Conservation (phyloP, 37 sponge, comb jelly and placozoan species). For the Geodia barretti region DNA sequence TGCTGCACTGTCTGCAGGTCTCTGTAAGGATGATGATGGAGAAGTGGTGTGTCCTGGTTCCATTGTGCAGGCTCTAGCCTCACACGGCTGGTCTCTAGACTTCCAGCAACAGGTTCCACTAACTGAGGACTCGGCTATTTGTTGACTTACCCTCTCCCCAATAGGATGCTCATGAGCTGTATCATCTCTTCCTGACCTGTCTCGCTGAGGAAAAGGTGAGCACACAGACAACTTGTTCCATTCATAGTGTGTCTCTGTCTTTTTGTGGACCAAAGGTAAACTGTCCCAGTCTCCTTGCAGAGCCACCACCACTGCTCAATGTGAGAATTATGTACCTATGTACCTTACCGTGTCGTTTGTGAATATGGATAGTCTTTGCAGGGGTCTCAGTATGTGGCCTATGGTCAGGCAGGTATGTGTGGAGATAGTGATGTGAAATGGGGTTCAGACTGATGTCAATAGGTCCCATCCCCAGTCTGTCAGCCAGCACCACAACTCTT, state of each 20-base stretch:
- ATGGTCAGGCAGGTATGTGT: background rate
- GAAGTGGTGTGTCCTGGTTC: conserved; percentile 19
- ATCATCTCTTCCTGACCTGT: conserved; percentile 67
- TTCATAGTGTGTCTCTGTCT: background rate
- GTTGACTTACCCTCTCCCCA: background rate
- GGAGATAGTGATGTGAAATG: no score
- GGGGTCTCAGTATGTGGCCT: no score
- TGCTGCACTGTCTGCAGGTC: conserved; percentile 2
- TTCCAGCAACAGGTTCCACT: conserved; percentile 67
- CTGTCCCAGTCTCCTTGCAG: background rate
- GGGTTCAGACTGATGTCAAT: background rate
- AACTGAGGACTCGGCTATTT: background rate
- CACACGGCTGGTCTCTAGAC: conserved; percentile 65
- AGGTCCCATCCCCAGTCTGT: conserved; percentile 1
- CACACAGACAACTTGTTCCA: background rate
- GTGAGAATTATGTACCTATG: no score
- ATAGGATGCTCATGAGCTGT: conserved; percentile 83
- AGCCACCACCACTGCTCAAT: background rate
- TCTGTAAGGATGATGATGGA: conserved; percentile 17
- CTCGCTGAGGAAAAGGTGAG: conserved; percentile 69
- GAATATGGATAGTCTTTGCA: no score
- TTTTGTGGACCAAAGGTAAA: background rate
- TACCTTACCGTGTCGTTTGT: no score
- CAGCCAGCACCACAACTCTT: background rate
- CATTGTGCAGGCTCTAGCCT: conserved; percentile 46